These are phyloP conservation scores for Syngnathus floridae DNA, from an alignment of 2,113 vertebrate genomes.

Conservation along the genomic window DNA sequence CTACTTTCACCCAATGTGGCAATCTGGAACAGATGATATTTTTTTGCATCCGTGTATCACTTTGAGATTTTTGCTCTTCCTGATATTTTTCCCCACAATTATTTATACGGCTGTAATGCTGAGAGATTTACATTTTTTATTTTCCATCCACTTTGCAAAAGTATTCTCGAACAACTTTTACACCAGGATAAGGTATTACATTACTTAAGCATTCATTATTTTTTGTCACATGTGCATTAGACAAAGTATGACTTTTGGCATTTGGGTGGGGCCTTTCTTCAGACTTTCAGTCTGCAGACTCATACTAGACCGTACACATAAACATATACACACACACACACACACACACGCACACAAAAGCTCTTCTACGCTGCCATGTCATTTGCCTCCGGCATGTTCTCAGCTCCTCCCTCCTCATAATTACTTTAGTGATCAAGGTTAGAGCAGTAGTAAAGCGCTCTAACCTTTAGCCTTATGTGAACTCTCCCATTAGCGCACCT, in stretches of 20 bases:
- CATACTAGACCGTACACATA: conserved; percentile 10
- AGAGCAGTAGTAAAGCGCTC: conserved; percentile 64
- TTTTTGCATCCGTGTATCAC: background rate
- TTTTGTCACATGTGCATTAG: background rate
- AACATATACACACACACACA: conserved; percentile 15
- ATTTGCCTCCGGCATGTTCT: conserved; percentile 59
- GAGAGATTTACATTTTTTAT: background rate
- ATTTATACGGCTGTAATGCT: background rate
- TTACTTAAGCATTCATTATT: background rate
- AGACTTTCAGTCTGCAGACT: conserved; percentile 6
- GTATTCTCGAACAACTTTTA: background rate
- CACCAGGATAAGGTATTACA: background rate
- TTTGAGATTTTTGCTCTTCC: background rate
- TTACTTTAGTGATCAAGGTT: conserved; percentile 65
- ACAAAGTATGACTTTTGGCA: background rate
- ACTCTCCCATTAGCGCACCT: conserved; percentile 61
- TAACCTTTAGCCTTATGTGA: conserved; percentile 73
- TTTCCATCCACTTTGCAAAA: background rate
- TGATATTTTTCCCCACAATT: background rate
- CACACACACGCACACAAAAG: conserved; percentile 5
- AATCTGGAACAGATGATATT: conserved; percentile 31
- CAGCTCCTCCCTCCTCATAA: conserved; percentile 71
- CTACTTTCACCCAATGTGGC: conserved; percentile 24
- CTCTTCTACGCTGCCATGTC: conserved; percentile 37
- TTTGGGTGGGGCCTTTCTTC: conserved; percentile 16